Conservation (phyloP, 2,888 invertebrate species). For the Hedychridium roseum region DNA sequence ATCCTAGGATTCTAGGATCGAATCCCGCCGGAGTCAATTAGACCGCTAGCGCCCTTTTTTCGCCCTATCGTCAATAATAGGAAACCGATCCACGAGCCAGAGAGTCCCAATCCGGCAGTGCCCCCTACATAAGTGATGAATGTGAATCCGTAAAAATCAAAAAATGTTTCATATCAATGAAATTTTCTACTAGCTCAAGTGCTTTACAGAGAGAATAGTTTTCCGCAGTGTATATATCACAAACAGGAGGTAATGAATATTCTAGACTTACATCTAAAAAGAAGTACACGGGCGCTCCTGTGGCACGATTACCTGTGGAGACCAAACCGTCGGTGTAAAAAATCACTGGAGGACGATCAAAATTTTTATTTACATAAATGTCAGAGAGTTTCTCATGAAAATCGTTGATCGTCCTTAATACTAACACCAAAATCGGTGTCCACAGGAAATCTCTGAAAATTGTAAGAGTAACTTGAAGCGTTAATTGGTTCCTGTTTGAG, state of each 20-base stretch:
- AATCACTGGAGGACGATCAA: too few relatives aligned
- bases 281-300: too few relatives aligned
- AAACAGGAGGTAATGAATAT: neutral
- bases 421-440: neutral
- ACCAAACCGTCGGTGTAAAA: too few relatives aligned
- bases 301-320: too few relatives aligned
- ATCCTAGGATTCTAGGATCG: too few relatives aligned
- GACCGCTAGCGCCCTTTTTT: too few relatives aligned
- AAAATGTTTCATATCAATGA: neutral
- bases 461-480: neutral
- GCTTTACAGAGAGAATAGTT: neutral
- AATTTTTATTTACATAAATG: constrained; percentile 6
- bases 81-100: too few relatives aligned
- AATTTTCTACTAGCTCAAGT: neutral
- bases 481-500: neutral
- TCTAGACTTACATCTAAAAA: neutral
- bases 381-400: neutral
- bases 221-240: neutral
- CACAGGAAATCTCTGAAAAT: neutral
- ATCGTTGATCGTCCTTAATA: neutral
- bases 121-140: too few relatives aligned
- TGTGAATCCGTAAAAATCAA: neutral
- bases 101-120: too few relatives aligned
- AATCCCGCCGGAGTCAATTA: too few relatives aligned
- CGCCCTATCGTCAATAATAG: too few relatives aligned